Conservation (phyloP, 2,797 vertebrate genomes). For the Anguilla obscura region DNA sequence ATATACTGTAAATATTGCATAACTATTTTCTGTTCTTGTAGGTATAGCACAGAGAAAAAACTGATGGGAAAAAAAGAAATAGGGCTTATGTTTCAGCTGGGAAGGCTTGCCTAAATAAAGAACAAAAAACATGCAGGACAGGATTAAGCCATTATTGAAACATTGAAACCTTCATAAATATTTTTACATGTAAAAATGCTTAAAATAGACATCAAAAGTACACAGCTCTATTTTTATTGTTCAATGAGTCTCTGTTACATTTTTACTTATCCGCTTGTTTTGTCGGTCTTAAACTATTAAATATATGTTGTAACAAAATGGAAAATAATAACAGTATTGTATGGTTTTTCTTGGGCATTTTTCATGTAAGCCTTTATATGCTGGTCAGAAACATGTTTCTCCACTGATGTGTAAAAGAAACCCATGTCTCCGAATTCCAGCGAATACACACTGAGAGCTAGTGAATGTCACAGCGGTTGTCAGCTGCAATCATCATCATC, state of each 20-base stretch:
- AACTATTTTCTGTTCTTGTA: not conserved
- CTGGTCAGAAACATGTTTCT: not conserved
- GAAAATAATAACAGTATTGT: not conserved
- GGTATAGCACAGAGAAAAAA: not conserved
- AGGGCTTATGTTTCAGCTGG: not conserved
- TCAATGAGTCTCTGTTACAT: not conserved
- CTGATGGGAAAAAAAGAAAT: not conserved
- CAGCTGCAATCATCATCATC: conserved; percentile 19
- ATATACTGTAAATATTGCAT: not conserved
- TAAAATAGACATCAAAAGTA: not conserved
- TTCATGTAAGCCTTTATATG: not conserved
- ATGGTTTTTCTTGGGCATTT: not conserved
- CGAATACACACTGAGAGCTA: not conserved
- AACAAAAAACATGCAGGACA: not conserved
- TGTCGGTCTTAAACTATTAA: not conserved
- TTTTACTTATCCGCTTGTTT: not conserved
- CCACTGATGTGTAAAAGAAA: not conserved
- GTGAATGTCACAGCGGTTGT: not conserved
- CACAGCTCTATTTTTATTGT: not conserved
- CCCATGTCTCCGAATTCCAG: not conserved
- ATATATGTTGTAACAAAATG: not conserved
- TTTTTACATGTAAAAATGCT: not conserved
- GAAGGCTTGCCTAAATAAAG: not conserved
- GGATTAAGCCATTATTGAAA: not conserved
- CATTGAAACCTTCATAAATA: not conserved